These are phyloP conservation scores for Tachysurus fulvidraco DNA, from an alignment of 2,113 vertebrate genomes.

Conservation along the genomic window DNA sequence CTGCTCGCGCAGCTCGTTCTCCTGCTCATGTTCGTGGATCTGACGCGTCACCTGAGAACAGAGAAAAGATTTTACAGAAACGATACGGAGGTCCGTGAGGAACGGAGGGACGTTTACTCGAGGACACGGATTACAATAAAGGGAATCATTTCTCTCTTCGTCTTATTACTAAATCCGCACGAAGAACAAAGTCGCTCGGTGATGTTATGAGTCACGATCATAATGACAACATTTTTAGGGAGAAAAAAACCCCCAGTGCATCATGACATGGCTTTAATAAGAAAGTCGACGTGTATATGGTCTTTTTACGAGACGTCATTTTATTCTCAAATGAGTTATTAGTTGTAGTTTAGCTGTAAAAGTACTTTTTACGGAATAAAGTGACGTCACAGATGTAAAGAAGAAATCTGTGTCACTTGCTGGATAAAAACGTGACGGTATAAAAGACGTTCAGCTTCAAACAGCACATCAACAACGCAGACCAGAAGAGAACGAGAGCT, in stretches of 20 bases:
- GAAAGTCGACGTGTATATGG: background rate
- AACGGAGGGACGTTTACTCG: background rate
- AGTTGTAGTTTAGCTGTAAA: background rate
- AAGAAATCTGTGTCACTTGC: background rate
- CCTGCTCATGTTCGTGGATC: slow-evolving; percentile 99
- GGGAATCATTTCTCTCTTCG: background rate
- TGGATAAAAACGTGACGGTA: background rate
- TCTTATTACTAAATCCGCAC: background rate
- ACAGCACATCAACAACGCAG: background rate
- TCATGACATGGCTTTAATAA: background rate
- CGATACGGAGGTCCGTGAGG: background rate
- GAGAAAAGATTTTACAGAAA: background rate
- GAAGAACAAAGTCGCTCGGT: background rate
- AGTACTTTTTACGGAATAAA: background rate
- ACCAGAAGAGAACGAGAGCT: background rate
- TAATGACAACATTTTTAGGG: background rate
- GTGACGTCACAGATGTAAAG: background rate
- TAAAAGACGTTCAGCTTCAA: background rate
- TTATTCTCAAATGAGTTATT: background rate
- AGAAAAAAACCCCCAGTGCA: background rate
- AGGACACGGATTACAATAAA: background rate
- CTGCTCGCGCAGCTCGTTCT: slow-evolving; percentile 99
- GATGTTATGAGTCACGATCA: too few relatives aligned
- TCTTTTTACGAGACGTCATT: background rate
- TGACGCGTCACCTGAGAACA: slow-evolving; percentile 92